Percentiles rank a stretch among this genome's conserved stretches.
Evolutionary conservation across 2,888 invertebrate species (phyloP).

Genomic region (Nematopogon swammerdamellus): DNA sequence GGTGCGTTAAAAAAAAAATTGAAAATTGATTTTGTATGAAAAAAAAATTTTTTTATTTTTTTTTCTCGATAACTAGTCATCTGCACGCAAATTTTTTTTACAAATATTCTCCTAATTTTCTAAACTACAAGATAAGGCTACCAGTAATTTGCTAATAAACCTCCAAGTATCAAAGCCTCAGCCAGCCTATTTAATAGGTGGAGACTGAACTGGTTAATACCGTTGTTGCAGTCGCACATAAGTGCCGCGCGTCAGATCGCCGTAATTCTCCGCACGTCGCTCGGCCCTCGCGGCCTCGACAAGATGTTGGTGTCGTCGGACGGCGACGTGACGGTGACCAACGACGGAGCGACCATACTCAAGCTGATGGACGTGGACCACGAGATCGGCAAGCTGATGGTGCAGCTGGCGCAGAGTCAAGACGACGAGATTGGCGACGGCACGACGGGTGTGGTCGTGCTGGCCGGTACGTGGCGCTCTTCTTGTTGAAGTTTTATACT

Average conservation of each 20-base stretch:
- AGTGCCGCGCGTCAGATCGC: slow-evolving; percentile 94
- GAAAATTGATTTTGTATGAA: too few species aligned
- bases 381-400: slow-evolving; percentile 96
- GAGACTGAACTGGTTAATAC: too few species aligned
- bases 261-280: slow-evolving; percentile 82
- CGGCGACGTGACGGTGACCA: slow-evolving; percentile 96
- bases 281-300: slow-evolving; percentile 96
- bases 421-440: slow-evolving; percentile 99
- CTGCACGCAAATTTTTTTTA: too few species aligned
- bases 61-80: too few species aligned
- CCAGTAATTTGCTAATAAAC: too few species aligned
- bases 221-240: slow-evolving; percentile 92
- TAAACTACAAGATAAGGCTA: too few species aligned
- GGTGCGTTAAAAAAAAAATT: too few species aligned
- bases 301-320: slow-evolving; percentile 97
- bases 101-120: too few species aligned
- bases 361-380: slow-evolving; percentile 99
- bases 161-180: too few species aligned
- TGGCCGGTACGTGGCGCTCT: slow-evolving; percentile 48
- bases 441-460: slow-evolving; percentile 94
- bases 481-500: background rate
- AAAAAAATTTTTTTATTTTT: too few species aligned
- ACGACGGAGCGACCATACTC: slow-evolving; percentile 99
- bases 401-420: slow-evolving; percentile 96
- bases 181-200: too few species aligned